These are phyloP conservation scores for Naso thynnoides DNA, from an alignment of 2,797 vertebrate species.

Conservation along the genomic window DNA sequence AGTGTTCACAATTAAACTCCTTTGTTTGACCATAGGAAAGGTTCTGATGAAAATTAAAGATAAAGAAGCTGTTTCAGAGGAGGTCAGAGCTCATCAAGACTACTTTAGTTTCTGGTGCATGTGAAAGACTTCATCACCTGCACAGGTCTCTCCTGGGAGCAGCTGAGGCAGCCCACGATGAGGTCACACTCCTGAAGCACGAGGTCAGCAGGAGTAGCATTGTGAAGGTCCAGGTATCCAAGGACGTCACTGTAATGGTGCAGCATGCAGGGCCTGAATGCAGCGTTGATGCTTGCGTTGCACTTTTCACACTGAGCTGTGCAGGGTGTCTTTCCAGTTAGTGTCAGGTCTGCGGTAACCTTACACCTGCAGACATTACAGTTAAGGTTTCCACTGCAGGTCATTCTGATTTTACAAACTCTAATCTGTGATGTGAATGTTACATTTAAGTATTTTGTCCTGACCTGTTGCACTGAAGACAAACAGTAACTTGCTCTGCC, in stretches of 20 bases:
- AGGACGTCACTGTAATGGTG: conserved; percentile 87
- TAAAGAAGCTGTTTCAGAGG: not conserved
- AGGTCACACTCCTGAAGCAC: conserved; percentile 85
- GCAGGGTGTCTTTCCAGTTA: conserved; percentile 78
- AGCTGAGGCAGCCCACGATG: conserved; percentile 83
- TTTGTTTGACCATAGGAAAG: conserved; percentile 84
- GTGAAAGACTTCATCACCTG: conserved; percentile 70
- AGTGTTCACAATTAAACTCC: conserved; percentile 86
- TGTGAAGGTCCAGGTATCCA: conserved; percentile 87
- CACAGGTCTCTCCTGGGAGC: conserved; percentile 81
- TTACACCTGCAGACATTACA: conserved; percentile 82
- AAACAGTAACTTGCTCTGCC: conserved; percentile 81
- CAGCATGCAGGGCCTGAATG: conserved; percentile 84
- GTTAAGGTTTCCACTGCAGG: not conserved
- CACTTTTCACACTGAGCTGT: conserved; percentile 87
- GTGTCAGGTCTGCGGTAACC: conserved; percentile 83
- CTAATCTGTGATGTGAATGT: not conserved
- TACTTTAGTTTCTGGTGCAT: not conserved
- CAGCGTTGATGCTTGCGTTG: conserved; percentile 78
- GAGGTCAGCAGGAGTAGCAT: conserved; percentile 81
- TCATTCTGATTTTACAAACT: not conserved
- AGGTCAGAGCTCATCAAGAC: not conserved
- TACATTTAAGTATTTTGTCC: not conserved
- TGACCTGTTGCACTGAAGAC: conserved; percentile 86
- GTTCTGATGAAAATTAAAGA: conserved; percentile 65